Percentiles rank a stretch among this genome's conserved stretches.
These are phyloP conservation scores for Amphiprion ocellaris DNA, from an alignment of 2,113 vertebrate species.

Conservation along the genomic window DNA sequence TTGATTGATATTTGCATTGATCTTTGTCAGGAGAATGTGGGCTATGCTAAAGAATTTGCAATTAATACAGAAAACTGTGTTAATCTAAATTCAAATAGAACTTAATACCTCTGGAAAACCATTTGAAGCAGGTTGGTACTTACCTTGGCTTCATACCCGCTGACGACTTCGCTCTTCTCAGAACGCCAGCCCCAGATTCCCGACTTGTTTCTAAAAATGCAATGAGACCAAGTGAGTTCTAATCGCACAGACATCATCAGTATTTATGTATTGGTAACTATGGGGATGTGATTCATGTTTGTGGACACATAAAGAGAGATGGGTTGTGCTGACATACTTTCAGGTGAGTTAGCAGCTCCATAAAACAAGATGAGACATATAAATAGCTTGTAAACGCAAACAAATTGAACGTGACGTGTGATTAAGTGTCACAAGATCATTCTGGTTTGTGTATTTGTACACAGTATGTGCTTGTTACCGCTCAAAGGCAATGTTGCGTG, in stretches of 20 bases:
- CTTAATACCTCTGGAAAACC: no score
- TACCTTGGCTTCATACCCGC: conserved; percentile 97
- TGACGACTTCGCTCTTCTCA: conserved; percentile 93
- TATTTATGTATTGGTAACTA: background rate
- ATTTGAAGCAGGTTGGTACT: conserved; percentile 3
- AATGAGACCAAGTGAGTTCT: background rate
- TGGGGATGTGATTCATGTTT: background rate
- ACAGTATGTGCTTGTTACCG: conserved; percentile 78
- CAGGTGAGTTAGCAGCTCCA: background rate
- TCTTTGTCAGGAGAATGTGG: no score
- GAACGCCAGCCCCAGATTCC: conserved; percentile 99
- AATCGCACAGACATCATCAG: background rate
- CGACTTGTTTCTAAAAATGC: conserved; percentile 91
- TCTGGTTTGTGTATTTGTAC: background rate
- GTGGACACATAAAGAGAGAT: background rate
- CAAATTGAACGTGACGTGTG: background rate
- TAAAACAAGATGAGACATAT: background rate
- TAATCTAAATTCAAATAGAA: no score
- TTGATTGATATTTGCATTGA: no score
- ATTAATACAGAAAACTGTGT: no score
- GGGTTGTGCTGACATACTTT: background rate
- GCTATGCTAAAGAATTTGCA: background rate
- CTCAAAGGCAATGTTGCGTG: conserved; percentile 95
- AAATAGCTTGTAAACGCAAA: background rate
- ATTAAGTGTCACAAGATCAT: background rate